Percentiles rank a stretch among this genome's conserved stretches.
Evolutionary conservation across 2,113 vertebrate species (phyloP).

Genomic region (Rhinopithecus roxellana): DNA sequence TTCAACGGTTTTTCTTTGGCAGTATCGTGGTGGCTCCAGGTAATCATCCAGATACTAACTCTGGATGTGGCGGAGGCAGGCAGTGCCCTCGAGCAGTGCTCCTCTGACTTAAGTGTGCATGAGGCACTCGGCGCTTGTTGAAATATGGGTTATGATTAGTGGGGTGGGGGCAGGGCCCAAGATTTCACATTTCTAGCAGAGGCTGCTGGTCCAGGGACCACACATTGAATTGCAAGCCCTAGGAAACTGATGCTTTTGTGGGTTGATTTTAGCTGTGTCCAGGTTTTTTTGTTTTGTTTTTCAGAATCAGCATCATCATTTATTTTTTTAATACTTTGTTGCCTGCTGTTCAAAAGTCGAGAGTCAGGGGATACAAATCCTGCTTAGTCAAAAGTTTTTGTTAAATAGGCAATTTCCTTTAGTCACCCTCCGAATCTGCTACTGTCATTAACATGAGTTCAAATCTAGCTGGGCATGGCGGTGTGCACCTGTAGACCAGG

Average conservation of each 20-base stretch:
- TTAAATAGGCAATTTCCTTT: neutral
- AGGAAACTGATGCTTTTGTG: too few species aligned
- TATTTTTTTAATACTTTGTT: too few species aligned
- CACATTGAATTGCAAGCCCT: too few species aligned
- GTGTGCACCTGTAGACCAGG: too few species aligned
- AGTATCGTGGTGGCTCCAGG: neutral
- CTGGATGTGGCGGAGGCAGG: neutral
- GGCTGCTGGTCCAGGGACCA: too few species aligned
- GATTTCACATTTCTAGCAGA: too few species aligned
- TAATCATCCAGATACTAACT: neutral
- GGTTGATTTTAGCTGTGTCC: too few species aligned
- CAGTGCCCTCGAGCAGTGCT: too few species aligned
- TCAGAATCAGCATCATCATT: too few species aligned
- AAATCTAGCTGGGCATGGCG: neutral
- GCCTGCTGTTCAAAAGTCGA: neutral
- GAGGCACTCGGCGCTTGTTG: neutral
- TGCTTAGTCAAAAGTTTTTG: neutral
- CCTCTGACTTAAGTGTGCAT: neutral
- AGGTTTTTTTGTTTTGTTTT: too few species aligned
- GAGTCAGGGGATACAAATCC: neutral
- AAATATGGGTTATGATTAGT: neutral
- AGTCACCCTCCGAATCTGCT: neutral
- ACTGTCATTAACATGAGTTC: neutral
- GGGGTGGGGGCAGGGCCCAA: too few species aligned
- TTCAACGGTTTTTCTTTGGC: neutral